Evolutionary conservation across 2,888 invertebrate genomes (phyloP).

Genomic region (Drosophila bunnanda): DNA sequence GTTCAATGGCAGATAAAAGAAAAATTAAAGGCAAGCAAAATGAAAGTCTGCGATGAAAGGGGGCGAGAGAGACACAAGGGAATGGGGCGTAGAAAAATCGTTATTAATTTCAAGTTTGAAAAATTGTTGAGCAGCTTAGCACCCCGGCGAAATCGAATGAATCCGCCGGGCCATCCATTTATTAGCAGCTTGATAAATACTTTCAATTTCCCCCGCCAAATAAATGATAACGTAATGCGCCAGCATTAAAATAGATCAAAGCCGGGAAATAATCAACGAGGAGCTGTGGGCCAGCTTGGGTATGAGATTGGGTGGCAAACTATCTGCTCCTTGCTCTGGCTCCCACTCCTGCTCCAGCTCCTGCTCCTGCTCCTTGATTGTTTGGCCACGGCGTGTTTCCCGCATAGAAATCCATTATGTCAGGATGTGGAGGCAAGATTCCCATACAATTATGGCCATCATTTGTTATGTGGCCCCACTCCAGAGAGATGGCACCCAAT

Average conservation of each 20-base stretch:
- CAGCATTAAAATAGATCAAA: slow-evolving; percentile 75
- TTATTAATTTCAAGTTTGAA: slow-evolving; percentile 80
- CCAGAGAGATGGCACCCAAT: neutral
- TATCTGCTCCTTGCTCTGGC: slow-evolving; percentile 11
- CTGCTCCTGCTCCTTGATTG: slow-evolving; percentile 12
- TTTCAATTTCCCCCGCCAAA: slow-evolving; percentile 79
- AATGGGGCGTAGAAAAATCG: slow-evolving; percentile 37
- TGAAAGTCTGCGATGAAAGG: slow-evolving; percentile 55
- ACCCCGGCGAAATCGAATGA: slow-evolving; percentile 46
- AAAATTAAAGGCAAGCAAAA: slow-evolving; percentile 78
- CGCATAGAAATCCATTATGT: slow-evolving; percentile 40
- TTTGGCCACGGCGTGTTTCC: slow-evolving; percentile 8
- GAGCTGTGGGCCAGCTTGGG: slow-evolving; percentile 4
- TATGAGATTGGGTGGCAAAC: slow-evolving; percentile 1
- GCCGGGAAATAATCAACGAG: slow-evolving; percentile 41
- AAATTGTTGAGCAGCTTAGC: slow-evolving; percentile 78
- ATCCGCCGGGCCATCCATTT: slow-evolving; percentile 72
- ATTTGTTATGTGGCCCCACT: slow-evolving; percentile 33
- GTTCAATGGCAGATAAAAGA: slow-evolving; percentile 81
- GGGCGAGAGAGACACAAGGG: neutral
- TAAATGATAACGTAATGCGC: slow-evolving; percentile 79
- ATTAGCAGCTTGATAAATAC: slow-evolving; percentile 80
- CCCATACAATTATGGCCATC: slow-evolving; percentile 43
- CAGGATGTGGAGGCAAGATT: slow-evolving; percentile 21
- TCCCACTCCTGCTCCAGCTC: neutral